Evolutionary conservation across 2,113 vertebrate species (phyloP).

Genomic region (Cisticola juncidis): DNA sequence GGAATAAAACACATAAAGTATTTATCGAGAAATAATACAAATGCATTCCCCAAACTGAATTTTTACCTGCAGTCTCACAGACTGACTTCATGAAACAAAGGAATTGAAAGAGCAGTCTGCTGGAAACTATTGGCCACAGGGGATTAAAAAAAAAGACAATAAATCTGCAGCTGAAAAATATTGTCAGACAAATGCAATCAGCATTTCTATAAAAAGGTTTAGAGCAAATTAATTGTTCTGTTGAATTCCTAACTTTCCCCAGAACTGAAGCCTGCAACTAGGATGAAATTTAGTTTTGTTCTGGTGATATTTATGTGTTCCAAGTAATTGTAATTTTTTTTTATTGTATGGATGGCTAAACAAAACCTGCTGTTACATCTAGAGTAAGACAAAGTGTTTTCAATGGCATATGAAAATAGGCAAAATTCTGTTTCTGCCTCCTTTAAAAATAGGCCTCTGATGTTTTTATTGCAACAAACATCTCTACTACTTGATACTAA

Average conservation of each 20-base stretch:
- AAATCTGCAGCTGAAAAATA: background rate
- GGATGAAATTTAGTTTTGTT: background rate
- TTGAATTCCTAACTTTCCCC: background rate
- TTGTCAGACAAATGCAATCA: background rate
- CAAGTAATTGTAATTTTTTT: background rate
- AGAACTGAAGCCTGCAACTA: background rate
- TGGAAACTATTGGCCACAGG: background rate
- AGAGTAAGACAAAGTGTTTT: background rate
- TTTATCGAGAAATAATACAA: constrained; percentile 31
- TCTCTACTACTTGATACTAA: background rate
- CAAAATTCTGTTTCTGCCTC: background rate
- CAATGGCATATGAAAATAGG: background rate
- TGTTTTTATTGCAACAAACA: background rate
- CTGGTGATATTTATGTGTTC: background rate
- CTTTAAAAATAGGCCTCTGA: background rate
- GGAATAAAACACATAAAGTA: background rate
- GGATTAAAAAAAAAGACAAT: background rate
- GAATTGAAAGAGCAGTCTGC: background rate
- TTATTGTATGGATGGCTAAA: background rate
- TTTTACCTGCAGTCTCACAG: background rate
- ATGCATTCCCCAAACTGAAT: background rate
- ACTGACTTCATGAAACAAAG: background rate
- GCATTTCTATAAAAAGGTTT: background rate
- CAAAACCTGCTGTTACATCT: background rate
- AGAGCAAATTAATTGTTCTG: background rate